phyloP scores from a whole-genome alignment of 2,113 vertebrate species.

The Peromyscus polionotus region DNA sequence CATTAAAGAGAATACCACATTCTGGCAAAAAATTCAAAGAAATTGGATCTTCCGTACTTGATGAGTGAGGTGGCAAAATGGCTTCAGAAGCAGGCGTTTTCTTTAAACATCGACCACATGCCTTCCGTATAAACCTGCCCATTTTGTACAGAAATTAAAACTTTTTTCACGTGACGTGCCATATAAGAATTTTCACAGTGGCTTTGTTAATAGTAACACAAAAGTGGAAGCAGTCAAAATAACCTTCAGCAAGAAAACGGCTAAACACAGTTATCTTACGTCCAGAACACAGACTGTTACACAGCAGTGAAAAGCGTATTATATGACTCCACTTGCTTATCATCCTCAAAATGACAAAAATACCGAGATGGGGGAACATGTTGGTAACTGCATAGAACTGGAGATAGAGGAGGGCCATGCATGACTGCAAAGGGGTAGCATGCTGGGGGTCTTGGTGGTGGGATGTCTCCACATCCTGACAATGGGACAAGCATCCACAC shows the following conservation, averaged over 20 bases:
- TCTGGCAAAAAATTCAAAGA: not conserved
- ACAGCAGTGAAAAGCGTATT: not conserved
- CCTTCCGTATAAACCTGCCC: not conserved
- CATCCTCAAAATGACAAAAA: not conserved
- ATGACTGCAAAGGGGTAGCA: too few relatives aligned
- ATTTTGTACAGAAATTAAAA: not conserved
- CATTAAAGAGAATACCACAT: not conserved
- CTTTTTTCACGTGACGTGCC: not conserved
- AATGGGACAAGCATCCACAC: not conserved
- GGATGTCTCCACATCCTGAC: not conserved
- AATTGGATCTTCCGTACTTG: not conserved
- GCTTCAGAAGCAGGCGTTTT: not conserved
- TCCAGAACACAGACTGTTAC: not conserved
- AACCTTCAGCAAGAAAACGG: not conserved
- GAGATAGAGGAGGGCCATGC: rapidly evolving
- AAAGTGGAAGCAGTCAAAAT: not conserved
- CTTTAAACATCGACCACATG: not conserved
- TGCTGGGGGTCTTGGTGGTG: too few relatives aligned
- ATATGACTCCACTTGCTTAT: too few relatives aligned
- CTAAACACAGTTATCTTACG: not conserved
- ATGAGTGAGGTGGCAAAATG: not conserved
- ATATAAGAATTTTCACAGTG: not conserved
- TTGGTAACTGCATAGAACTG: rapidly evolving
- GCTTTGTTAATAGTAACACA: not conserved
- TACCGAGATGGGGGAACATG: not conserved